phyloP scores from a whole-genome alignment of 2,113 vertebrate species.

The Bubo bubo region DNA sequence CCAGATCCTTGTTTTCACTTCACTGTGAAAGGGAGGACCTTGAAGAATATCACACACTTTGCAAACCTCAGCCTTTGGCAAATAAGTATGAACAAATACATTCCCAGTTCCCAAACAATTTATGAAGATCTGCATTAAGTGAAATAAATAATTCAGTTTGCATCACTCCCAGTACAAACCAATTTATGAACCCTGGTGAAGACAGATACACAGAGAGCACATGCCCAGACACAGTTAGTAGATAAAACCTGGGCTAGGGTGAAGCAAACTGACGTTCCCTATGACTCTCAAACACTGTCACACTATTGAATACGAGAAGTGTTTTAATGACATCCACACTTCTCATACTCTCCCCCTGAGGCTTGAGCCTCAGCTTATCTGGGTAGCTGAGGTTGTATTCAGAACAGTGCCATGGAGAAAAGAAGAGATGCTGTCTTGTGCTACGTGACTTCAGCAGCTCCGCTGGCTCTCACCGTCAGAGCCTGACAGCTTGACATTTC shows the following conservation, averaged over 20 bases:
- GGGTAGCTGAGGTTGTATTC: not conserved
- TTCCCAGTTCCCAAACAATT: not conserved
- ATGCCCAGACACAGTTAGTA: not conserved
- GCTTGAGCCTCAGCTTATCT: not conserved
- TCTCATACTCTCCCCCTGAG: not conserved
- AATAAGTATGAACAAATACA: not conserved
- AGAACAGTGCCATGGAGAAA: not conserved
- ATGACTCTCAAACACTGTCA: accelerated
- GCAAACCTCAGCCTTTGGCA: not conserved
- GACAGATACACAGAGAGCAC: not conserved
- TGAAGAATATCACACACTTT: not conserved
- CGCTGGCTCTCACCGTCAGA: accelerated
- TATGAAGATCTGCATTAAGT: not conserved
- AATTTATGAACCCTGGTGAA: not conserved
- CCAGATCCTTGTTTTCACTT: not conserved
- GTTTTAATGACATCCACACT: not conserved
- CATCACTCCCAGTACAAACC: not conserved
- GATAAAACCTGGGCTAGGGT: not conserved
- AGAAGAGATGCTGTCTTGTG: not conserved
- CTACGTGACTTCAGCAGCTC: not conserved
- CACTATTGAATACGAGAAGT: not conserved
- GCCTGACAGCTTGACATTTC: not conserved
- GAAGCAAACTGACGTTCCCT: not conserved
- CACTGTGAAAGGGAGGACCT: not conserved
- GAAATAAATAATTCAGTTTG: not conserved